Base-by-base conservation (phyloP, 2,888 invertebrate species). In the Dastarcus helophoroides region DNA sequence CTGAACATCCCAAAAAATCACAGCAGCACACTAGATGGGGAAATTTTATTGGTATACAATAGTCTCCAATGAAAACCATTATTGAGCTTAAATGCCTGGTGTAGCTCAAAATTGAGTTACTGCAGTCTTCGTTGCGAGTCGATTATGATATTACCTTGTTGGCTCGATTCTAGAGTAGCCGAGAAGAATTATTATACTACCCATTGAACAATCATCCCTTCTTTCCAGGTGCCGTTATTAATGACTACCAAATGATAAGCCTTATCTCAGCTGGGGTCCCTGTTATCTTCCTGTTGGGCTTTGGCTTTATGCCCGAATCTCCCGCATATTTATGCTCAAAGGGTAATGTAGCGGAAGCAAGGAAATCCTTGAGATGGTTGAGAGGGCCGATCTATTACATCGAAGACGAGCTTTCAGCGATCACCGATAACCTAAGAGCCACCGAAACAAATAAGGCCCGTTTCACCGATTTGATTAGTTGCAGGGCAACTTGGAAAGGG, bases 241-340 rank as follows among this genome's bases (percentile, higher is more conserved):
- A 6, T 6, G 10, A 23, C 9, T 23, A 8, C 26, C 5, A 26
- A 26, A 8, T 11, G 5, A 7, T 26, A 13, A 14, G 13, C 6
- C 7, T 12, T 6, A 13, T 15, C 6, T 26, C 26, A 26, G 10
- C 26, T 13, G 9, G 6, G 9, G 14, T 26, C 6, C 14, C 14
- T 5, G 13, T 26, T 13, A 6, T 26, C 4, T 26, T 26, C 9
- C 13, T 26, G 6, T 4, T 26, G 8, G 5, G 13, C 14, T 26
- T 73, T 50, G 65, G 70, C n/a, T 68, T 73, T 37, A 65, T 82
- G 35, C 82, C 82, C 0, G 83, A 84, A 54, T 77, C 79, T 1
- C 81, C 83, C 0, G 65, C 73, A 3, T 73, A 71, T 51, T 56
- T 76, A 16, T 58, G 69, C 49, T 64, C 67, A 5, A 69, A 69